Percentiles rank a stretch among this genome's conserved stretches.
These are phyloP conservation scores for Tribolium castaneum DNA, from an alignment of 1,140 invertebrate species.

Conservation along the genomic window DNA sequence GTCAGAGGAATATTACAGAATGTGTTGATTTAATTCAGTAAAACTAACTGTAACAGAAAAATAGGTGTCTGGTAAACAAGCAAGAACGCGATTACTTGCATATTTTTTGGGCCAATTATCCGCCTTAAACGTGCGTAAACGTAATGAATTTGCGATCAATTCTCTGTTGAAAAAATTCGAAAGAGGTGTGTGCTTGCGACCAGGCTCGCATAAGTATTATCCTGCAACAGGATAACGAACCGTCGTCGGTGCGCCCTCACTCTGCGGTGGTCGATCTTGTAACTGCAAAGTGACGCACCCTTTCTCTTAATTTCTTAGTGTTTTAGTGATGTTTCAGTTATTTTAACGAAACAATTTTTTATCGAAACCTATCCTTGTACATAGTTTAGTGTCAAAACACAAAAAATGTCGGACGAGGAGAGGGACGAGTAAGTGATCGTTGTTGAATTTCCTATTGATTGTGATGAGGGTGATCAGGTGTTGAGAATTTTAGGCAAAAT, in stretches of 20 bases:
- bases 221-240: conserved; percentile 25
- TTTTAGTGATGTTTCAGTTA: conserved; percentile 30
- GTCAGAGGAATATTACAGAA: conserved; percentile 16
- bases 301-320: conserved; percentile 30
- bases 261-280: conserved; percentile 33
- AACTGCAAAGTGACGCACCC: conserved; percentile 42
- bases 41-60: background rate
- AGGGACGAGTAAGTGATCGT: conserved; percentile 66
- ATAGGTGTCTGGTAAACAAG: conserved; percentile 7
- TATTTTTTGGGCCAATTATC: conserved; percentile 11
- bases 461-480: conserved; percentile 8
- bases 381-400: conserved; percentile 4
- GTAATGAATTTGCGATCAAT: background rate
- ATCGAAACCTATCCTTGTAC: conserved; percentile 4
- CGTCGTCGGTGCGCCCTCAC: conserved; percentile 13
- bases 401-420: conserved; percentile 66
- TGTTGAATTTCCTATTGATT: background rate
- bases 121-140: conserved; percentile 13
- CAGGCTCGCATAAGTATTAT: conserved; percentile 15
- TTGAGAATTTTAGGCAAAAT: conserved; percentile 27
- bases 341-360: conserved; percentile 27
- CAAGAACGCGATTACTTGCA: background rate
- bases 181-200: background rate
- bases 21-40: background rate
- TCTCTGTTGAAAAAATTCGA: background rate